Evolutionary conservation across 2,797 vertebrate species (phyloP), one percentile per base, ranked within the genome.

Genomic region (Typhlichthys subterraneus): DNA sequence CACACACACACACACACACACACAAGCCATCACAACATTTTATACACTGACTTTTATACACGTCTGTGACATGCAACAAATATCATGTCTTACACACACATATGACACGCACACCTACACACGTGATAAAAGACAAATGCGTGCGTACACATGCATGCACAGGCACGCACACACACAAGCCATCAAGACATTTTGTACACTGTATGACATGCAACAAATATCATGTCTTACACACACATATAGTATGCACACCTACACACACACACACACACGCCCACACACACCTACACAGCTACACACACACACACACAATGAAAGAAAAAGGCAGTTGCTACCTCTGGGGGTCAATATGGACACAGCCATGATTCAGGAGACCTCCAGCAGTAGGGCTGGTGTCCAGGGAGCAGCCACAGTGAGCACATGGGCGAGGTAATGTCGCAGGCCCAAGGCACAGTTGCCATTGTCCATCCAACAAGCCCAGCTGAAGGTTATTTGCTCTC

Each of bases 301-400:
- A 57, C 49, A 46, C 10, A 3, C 55, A 54, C 14, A 1, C 14
- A 51, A 80, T 73, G 82, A 84, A 76, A 73, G 65, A 77, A 70
- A 72, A 70, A 67, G 5, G 13, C 0, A 45, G 45, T 29, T 76
- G 77, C 76, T 83, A 71, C 81, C 79, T 60, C 73, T 79, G 83
- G 84, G 87, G 85, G 87, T 85, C 83, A 87, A 75, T 86, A 87
- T 85, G 79, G 77, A 87, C 82, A 82, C 74, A 81, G 75, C 81
- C 79, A 14, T 33, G 57, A 69, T 75, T 82, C 77, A 57, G 80
- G 65, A 88, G 85, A 87, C 84, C 87, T 82, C 38, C 74, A 73
- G 85, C 83, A 80, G 69, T 68, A 23, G 61, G 79, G 73, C 4
- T 61, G 83, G 77, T 82, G 79, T 84, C 80, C 54, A 45, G 71